Evolutionary conservation across 2,888 invertebrate species (phyloP), one percentile per base, ranked within the genome.

Genomic region (Drosophila glabriapex): DNA sequence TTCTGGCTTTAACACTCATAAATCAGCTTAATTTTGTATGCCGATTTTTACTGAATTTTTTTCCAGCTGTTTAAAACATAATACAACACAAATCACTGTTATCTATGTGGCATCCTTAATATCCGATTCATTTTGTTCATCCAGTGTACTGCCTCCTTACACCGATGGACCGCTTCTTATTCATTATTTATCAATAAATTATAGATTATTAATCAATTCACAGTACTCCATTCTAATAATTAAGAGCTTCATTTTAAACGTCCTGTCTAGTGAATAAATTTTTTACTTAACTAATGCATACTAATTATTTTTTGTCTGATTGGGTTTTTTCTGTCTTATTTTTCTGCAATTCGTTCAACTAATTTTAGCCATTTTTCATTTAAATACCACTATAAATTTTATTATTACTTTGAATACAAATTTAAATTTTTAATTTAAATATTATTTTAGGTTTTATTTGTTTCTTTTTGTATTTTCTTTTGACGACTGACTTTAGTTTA

Each of bases 261-360:
- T 22, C 43, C 46, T 46, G 1, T 2, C 9, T 2, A 2, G 16
- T 9, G 16, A 16, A 16, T 4, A 22, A 14, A 0, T 1, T 22
- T 7, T 22, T 22, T 3, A 6, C 22, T 0, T 2, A n/a, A 19
- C 9, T 3, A 39, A 41, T n/a, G 4, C 41, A 10, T 5, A 5
- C 0, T 12, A n/a, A 6, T 14, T 22, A 14, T 1, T 43, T 43
- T 46, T 22, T 12, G 1, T 14, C 22, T 22, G 6, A 14, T 22
- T 14, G 14, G 0, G 22, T 14, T 22, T 7, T 22, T 46, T 22
- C 4, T 41, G 10, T 3, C 2, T 41, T 9, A 0, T 31, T 41
- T n/a, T 0, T n/a, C 10, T 0, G 4, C n/a, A 41, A n/a, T n/a
- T n/a, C 2, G n/a, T 4, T 0, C 10, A 10, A 41, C 4, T 4